Base-by-base conservation (phyloP, 2,113 vertebrate species). In the Rhombomys opimus region DNA sequence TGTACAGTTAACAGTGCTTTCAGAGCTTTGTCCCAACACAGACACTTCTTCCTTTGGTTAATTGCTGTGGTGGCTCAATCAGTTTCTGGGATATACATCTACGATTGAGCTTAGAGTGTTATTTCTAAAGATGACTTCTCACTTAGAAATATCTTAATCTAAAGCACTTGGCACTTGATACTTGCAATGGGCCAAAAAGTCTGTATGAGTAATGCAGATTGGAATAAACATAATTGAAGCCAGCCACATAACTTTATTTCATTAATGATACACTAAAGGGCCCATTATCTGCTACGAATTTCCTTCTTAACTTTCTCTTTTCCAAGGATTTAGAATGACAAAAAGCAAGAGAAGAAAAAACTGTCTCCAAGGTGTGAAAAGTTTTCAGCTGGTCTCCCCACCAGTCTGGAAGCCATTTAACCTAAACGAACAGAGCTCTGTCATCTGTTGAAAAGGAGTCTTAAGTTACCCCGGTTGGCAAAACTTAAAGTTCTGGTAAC, bases 401-500 rank as follows among this genome's bases (percentile, higher is more conserved):
- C 46, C 68, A 92, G 15, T 67, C 54, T 90, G 38, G 7, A 2
- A 78, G 32, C 13, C 41, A 93, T 89, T 92, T 73, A 75, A 57
- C 63, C 92, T 68, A 75, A 82, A 91, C 67, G 18, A 4, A 87
- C 4, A 80, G 67, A 68, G 5, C 35, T 72, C 52, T 89, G 22
- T 41, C 11, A 90, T 15, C 46, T 38, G 35, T 32, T 90, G 15
- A 68, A 81, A 82, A 82, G 35, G 38, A 89, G 67, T 78, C 61
- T 91, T 63, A 90, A 88, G 9, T 96, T 87, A 82, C 10, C 61
- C 38, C 81, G 17, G 41, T 25, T 86, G 87, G n/a, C 7, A 96
- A 94, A 92, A 75, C 22, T 89, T 90, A 27, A 94, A 80, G 89
- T 35, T 91, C 9, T 76, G 77, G 46, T 82, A 78, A 86, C 2